Conservation (phyloP, 2,888 invertebrate species). For the Cynaeus angustus region DNA sequence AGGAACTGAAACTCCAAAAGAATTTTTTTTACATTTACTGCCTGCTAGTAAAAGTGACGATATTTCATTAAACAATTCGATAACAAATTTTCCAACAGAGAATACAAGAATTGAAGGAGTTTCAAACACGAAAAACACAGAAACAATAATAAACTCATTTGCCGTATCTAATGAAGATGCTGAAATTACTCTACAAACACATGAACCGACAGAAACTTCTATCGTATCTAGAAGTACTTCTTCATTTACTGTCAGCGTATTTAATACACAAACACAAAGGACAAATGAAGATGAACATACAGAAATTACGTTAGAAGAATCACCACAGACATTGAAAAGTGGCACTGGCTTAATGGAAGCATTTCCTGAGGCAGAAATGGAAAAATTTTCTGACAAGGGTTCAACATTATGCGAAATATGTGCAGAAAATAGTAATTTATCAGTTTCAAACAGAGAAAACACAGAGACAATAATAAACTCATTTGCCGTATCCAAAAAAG, state of each 20-base stretch:
- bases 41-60: not conserved
- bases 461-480: too few relatives aligned
- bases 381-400: constrained; percentile 10
- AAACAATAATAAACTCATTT: too few relatives aligned
- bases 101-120: too few relatives aligned
- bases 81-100: too few relatives aligned
- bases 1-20: not conserved
- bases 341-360: not conserved
- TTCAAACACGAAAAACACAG: too few relatives aligned
- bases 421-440: not conserved
- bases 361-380: constrained; percentile 31
- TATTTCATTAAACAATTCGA: not conserved
- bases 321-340: not conserved
- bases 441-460: not conserved
- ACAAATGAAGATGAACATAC: not conserved
- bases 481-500: too few relatives aligned
- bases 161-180: too few relatives aligned
- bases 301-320: not conserved
- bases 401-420: constrained; percentile 11
- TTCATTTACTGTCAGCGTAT: too few relatives aligned
- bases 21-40: not conserved
- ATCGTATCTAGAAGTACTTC: too few relatives aligned
- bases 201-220: too few relatives aligned
- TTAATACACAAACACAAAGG: not conserved
- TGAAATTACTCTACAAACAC: too few relatives aligned